Percentiles rank a stretch among this genome's conserved stretches.
Evolutionary conservation across 2,797 vertebrate species (phyloP).

Genomic region (Rhinoraja longicauda): DNA sequence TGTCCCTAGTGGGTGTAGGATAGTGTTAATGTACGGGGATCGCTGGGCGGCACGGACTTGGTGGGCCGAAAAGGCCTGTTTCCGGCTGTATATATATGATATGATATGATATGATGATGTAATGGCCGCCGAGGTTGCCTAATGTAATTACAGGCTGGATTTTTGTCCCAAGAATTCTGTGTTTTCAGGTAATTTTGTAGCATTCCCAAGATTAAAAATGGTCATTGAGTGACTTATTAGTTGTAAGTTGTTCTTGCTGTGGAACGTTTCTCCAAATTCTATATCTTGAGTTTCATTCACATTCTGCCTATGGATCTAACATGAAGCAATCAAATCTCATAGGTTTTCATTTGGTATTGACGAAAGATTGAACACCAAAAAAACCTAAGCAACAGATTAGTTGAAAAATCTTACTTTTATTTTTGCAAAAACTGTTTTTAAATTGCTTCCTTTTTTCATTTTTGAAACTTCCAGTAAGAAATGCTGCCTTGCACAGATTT

Average conservation of each 20-base stretch:
- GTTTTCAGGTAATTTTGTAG: background rate
- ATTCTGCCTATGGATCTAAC: background rate
- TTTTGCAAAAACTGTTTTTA: too few relatives aligned
- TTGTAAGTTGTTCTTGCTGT: background rate
- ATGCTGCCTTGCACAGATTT: background rate
- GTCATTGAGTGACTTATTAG: background rate
- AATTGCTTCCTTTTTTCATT: background rate
- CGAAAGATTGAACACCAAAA: background rate
- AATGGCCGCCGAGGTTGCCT: background rate
- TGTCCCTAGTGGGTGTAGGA: too few relatives aligned
- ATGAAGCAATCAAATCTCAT: background rate
- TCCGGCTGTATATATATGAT: too few relatives aligned
- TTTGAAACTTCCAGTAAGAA: background rate
- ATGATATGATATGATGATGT: too few relatives aligned
- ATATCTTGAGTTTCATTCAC: background rate
- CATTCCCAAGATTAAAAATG: background rate
- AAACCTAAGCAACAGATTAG: background rate
- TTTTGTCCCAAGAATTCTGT: background rate
- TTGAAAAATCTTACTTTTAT: background rate
- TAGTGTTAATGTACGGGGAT: too few relatives aligned
- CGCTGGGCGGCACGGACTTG: too few relatives aligned
- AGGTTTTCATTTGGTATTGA: background rate
- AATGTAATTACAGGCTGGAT: background rate
- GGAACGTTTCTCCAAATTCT: background rate
- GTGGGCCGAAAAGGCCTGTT: too few relatives aligned